These are phyloP conservation scores for Steatornis caripensis DNA, from an alignment of 2,113 vertebrate species.

Conservation along the genomic window DNA sequence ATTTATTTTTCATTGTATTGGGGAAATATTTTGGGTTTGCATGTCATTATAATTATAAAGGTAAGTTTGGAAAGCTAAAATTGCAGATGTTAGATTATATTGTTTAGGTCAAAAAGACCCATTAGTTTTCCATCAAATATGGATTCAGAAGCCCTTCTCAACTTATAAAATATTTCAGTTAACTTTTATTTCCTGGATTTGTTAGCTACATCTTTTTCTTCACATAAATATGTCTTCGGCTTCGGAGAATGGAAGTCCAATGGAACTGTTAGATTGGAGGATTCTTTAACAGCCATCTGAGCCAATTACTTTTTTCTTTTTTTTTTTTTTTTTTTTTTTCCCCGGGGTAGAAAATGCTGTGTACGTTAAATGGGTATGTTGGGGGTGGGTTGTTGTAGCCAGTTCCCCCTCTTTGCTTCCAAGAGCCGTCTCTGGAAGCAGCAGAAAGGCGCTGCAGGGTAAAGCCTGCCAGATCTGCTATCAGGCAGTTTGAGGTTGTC, in stretches of 20 bases:
- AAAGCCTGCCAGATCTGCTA: neutral
- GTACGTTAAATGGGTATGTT: neutral
- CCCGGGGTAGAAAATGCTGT: neutral
- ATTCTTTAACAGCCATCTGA: neutral
- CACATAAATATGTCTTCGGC: neutral
- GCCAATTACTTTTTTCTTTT: neutral
- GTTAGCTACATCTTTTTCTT: neutral
- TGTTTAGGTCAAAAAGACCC: neutral
- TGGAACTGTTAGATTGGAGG: neutral
- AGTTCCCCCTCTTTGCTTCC: neutral
- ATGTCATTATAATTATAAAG: neutral
- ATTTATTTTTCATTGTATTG: neutral
- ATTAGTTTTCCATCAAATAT: neutral
- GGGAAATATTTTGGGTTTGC: neutral
- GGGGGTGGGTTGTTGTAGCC: neutral
- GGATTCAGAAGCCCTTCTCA: neutral
- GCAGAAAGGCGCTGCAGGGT: neutral
- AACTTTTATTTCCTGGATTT: neutral
- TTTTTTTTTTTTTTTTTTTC: neutral
- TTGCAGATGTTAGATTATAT: neutral
- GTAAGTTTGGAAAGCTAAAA: neutral
- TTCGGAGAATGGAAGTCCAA: neutral
- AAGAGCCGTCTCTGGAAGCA: neutral
- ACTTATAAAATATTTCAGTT: neutral
- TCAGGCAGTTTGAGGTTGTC: neutral